Conservation (phyloP, 2,797 vertebrate species). For the Limosa lapponica region DNA sequence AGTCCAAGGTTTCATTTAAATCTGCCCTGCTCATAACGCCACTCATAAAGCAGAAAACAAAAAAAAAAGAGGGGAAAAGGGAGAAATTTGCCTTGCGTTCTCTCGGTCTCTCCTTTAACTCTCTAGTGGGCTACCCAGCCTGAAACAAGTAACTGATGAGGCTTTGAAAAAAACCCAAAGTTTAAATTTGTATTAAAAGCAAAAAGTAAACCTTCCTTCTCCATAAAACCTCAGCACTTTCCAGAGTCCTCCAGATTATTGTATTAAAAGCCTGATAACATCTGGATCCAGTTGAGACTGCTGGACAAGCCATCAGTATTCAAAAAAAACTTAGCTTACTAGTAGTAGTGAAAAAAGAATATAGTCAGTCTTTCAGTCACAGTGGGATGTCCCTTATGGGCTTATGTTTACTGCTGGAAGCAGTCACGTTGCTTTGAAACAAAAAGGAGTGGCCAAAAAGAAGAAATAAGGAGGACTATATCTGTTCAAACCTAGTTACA, state of each 20-base stretch:
- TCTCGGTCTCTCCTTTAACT: background rate
- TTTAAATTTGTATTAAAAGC: background rate
- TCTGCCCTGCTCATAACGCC: background rate
- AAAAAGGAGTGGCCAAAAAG: background rate
- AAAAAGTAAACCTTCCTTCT: background rate
- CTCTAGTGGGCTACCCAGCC: background rate
- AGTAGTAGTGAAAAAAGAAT: background rate
- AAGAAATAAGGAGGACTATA: background rate
- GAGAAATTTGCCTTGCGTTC: background rate
- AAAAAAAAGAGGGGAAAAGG: fast-evolving
- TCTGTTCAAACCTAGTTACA: background rate
- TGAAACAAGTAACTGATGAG: background rate
- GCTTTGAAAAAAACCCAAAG: background rate
- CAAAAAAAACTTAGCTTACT: background rate
- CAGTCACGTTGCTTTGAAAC: background rate
- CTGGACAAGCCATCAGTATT: background rate
- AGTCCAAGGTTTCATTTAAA: background rate
- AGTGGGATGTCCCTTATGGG: background rate
- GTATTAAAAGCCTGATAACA: slow-evolving; percentile 15
- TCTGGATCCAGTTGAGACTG: slow-evolving; percentile 33
- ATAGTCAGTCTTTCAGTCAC: background rate
- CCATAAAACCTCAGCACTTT: background rate
- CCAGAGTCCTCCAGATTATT: background rate
- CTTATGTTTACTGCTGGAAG: background rate
- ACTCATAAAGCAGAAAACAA: background rate